Evolutionary conservation across 2,888 invertebrate genomes (phyloP), one percentile per base, ranked within the genome.

Genomic region (Ophonus ardosiacus): DNA sequence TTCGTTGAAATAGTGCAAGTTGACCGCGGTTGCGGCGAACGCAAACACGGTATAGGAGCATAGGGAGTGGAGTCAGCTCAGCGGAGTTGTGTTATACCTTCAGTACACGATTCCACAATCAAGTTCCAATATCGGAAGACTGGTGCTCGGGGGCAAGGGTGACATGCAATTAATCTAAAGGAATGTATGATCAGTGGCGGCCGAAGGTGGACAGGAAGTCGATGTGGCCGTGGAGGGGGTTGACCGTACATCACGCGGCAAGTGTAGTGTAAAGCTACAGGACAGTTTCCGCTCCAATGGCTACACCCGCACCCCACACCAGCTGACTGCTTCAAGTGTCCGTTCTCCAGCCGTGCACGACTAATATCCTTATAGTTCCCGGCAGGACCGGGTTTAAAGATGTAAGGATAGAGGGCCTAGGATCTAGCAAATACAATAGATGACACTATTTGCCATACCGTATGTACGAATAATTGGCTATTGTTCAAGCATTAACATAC

Each of bases 231-330:
- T 31, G 21, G 10, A 21, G 63, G 65, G 63, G 17, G 40, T n/a
- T 24, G 76, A 63, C 87, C 86, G 87, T 89, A 88, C 87, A 88
- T 89, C 88, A 88, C 87, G 87, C 80, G 87, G 86, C 86, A 87
- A 88, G 88, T 89, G 88, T 89, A 88, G 87, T 88, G 89, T 88
- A 87, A 89, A 89, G 88, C 88, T 87, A 86, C 86, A 86, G 87
- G 88, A 88, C 88, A 88, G 87, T 88, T 88, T 88, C 87, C 88
- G 88, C 88, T 88, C 86, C 87, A 88, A 87, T 88, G 88, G 87
- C 85, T 86, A 15, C 59, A 63, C 65, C 65, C 7, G 17, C 61
- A 18, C 21, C 61, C 38, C 59, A 15, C 51, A 68, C 74, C 83
- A 83, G 74, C 83, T 74, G 83, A 57, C 74, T 78, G 78, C 78